Evolutionary conservation across 2,888 invertebrate species (phyloP).

Genomic region (Tiliacea citrago): DNA sequence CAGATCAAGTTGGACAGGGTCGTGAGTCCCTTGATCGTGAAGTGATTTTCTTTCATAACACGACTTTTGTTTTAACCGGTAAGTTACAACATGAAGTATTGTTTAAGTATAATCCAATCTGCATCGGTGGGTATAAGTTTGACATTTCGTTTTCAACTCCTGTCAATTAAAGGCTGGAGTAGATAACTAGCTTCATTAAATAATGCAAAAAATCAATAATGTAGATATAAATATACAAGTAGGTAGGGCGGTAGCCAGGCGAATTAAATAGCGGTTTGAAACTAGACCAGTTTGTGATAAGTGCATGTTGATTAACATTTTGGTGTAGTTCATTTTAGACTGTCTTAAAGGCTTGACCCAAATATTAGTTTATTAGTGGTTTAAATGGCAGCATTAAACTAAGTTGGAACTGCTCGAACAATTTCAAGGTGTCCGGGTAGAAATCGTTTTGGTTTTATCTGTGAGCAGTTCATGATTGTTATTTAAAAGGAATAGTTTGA

Average conservation of each 20-base stretch:
- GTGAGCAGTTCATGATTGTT: too few relatives aligned
- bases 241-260: constrained; percentile 52
- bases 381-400: constrained; percentile 50
- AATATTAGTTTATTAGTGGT: constrained; percentile 57
- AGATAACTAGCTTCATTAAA: constrained; percentile 53
- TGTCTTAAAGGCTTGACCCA: constrained; percentile 60
- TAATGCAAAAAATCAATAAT: constrained; percentile 59
- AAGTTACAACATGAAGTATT: constrained; percentile 44
- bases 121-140: constrained; percentile 26
- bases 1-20: constrained; percentile 17
- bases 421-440: constrained; percentile 49
- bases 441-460: constrained; percentile 18
- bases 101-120: constrained; percentile 39
- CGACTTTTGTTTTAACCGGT: constrained; percentile 18
- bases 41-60: constrained; percentile 24
- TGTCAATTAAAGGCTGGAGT: constrained; percentile 56
- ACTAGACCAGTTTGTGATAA: constrained; percentile 62
- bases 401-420: constrained; percentile 30
- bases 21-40: constrained; percentile 38
- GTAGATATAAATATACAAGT: constrained; percentile 50
- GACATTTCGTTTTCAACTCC: constrained; percentile 53
- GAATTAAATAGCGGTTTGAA: constrained; percentile 62
- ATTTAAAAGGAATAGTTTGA: neutral
- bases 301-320: constrained; percentile 64
- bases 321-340: constrained; percentile 61